These are phyloP conservation scores for Cyrtodaria siliqua DNA, from an alignment of 2,888 invertebrate species.

Conservation along the genomic window DNA sequence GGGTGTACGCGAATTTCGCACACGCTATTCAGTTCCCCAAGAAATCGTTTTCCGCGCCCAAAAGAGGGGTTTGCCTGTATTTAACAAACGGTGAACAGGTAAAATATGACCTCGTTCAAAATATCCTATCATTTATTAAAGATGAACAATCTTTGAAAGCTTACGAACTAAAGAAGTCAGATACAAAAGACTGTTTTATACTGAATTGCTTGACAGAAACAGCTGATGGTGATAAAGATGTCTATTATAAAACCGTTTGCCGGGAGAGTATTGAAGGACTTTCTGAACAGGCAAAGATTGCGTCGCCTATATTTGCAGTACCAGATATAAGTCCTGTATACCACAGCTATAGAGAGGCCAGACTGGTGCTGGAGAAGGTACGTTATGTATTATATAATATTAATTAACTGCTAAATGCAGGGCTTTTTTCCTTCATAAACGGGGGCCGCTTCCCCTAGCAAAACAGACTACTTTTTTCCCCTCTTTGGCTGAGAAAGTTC, in stretches of 20 bases:
- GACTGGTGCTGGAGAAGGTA: conserved; percentile 60
- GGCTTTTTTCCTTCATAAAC: too few species aligned
- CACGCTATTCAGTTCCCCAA: conserved; percentile 10
- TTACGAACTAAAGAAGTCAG: background rate
- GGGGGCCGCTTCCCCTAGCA: too few species aligned
- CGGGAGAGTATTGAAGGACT: background rate
- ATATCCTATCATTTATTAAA: background rate
- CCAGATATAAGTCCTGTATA: conserved; percentile 64
- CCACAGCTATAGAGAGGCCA: conserved; percentile 50
- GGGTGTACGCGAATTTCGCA: conserved; percentile 16
- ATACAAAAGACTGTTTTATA: background rate
- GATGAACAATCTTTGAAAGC: background rate
- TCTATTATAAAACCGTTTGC: background rate
- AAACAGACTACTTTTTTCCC: too few species aligned
- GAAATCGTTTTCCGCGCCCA: too few species aligned
- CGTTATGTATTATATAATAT: too few species aligned
- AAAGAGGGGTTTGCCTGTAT: background rate
- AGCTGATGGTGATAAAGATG: background rate
- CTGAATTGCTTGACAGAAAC: background rate
- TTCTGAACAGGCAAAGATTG: background rate
- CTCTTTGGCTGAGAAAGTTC: too few species aligned
- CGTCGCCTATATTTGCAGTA: conserved; percentile 54
- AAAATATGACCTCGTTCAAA: background rate
- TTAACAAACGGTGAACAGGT: background rate
- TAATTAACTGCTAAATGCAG: too few species aligned